These are phyloP conservation scores for Hypsibius dujardini DNA, from an alignment of 1,140 invertebrate species.

Conservation along the genomic window DNA sequence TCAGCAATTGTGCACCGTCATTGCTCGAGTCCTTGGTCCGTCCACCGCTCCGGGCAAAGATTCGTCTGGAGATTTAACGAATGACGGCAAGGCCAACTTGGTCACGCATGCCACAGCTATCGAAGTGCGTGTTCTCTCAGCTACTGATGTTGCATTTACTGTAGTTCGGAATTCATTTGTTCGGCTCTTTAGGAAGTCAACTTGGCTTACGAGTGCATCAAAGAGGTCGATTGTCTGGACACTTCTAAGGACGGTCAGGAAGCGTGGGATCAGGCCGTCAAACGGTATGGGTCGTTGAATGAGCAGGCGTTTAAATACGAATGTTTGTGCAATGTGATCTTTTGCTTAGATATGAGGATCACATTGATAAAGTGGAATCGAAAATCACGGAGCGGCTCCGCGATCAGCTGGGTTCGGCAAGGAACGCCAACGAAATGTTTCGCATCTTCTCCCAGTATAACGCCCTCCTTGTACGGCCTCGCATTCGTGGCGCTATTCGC, in stretches of 20 bases:
- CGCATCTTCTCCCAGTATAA: conserved; percentile 66
- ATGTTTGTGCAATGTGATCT: conserved; percentile 18
- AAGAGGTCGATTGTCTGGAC: conserved; percentile 93
- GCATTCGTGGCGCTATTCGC: conserved; percentile 90
- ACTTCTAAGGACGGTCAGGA: conserved; percentile 88
- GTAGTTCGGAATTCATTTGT: conserved; percentile 3
- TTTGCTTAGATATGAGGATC: conserved; percentile 60
- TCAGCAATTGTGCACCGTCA: conserved; percentile 89
- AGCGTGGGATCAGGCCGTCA: conserved; percentile 88
- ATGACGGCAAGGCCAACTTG: conserved; percentile 64
- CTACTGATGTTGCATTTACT: neutral
- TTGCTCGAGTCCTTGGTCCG: conserved; percentile 61
- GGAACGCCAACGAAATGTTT: conserved; percentile 84
- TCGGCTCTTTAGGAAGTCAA: conserved; percentile 53
- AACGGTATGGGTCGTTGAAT: conserved; percentile 35
- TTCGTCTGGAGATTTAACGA: conserved; percentile 53
- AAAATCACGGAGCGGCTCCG: conserved; percentile 84
- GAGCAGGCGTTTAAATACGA: neutral
- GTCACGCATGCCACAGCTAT: conserved; percentile 22
- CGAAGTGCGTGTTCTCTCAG: neutral
- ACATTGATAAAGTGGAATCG: conserved; percentile 90
- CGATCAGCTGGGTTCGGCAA: conserved; percentile 89
- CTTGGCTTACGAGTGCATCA: conserved; percentile 92
- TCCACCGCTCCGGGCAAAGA: conserved; percentile 32
- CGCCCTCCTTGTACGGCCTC: conserved; percentile 89